These are phyloP conservation scores for Leptopilina syphax DNA, from an alignment of 2,888 invertebrate genomes.

Conservation along the genomic window DNA sequence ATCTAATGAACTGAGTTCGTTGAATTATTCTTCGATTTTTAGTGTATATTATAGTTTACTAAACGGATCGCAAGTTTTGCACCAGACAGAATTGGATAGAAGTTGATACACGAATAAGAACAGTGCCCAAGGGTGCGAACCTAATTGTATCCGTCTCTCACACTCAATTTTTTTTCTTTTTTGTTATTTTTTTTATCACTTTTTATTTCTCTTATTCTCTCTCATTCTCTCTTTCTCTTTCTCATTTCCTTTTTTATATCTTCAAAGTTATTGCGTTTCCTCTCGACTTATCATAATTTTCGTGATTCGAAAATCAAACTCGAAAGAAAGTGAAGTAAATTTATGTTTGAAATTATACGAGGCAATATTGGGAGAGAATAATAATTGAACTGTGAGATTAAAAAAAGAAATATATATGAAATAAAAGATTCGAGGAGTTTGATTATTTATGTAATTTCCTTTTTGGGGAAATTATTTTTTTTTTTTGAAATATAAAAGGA, in stretches of 20 bases:
- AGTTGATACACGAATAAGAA: constrained; percentile 65
- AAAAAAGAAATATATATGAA: not conserved
- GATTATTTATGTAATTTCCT: too few species aligned
- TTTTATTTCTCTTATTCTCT: not conserved
- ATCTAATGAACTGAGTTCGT: too few species aligned
- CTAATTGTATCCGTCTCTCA: constrained; percentile 72
- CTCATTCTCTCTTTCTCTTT: not conserved
- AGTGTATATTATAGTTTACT: not conserved
- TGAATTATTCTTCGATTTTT: not conserved
- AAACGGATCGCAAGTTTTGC: constrained; percentile 39
- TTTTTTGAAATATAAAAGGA: too few species aligned
- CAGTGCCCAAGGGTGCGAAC: constrained; percentile 72
- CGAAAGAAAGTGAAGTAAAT: not conserved
- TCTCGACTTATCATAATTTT: constrained; percentile 34
- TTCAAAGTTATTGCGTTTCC: constrained; percentile 8
- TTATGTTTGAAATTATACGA: not conserved
- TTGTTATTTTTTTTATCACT: not conserved
- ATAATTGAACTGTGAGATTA: not conserved
- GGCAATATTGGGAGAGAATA: not conserved
- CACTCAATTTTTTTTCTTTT: constrained; percentile 3
- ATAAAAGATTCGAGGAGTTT: not conserved
- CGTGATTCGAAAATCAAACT: not conserved
- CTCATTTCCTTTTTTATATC: constrained; percentile 14
- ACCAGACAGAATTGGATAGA: constrained; percentile 54
- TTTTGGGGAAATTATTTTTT: not conserved